Evolutionary conservation across 2,888 invertebrate genomes (phyloP).

Genomic region (Parapristionchus giblindavisi): DNA sequence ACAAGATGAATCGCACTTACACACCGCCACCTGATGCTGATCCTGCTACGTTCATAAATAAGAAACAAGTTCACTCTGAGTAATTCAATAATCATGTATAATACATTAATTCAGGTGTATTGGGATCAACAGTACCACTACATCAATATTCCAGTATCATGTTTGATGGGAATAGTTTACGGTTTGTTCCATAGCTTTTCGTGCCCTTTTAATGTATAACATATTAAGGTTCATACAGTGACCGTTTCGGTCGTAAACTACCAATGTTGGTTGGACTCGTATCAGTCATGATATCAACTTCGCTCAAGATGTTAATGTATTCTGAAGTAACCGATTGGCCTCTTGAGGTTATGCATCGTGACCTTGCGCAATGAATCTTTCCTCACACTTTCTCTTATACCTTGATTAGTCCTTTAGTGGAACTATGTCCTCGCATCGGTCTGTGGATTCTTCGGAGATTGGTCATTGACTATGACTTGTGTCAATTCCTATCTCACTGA

Average conservation of each 20-base stretch:
- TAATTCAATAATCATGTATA: not conserved
- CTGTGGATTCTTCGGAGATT: constrained; percentile 61
- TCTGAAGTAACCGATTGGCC: constrained; percentile 55
- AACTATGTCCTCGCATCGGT: constrained; percentile 28
- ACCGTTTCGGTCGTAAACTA: constrained; percentile 58
- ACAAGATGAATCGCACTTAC: constrained; percentile 60
- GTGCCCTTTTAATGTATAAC: not conserved
- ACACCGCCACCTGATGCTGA: constrained; percentile 47
- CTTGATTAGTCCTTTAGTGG: constrained; percentile 5
- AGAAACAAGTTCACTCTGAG: constrained; percentile 13
- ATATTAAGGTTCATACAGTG: constrained; percentile 58
- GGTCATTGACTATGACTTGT: constrained; percentile 62
- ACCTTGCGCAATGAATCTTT: not conserved
- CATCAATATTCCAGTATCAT: constrained; percentile 65
- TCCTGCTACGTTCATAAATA: constrained; percentile 17
- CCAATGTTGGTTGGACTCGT: constrained; percentile 53
- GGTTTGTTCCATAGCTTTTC: constrained; percentile 44
- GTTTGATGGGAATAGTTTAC: constrained; percentile 60
- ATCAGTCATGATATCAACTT: constrained; percentile 25
- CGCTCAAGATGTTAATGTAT: constrained; percentile 54
- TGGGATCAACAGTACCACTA: constrained; percentile 67
- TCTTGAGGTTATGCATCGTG: constrained; percentile 41
- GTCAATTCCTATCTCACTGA: constrained; percentile 65
- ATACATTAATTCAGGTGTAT: constrained; percentile 43
- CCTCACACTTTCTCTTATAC: not conserved